Evolutionary conservation across 2,797 vertebrate species (phyloP).

Genomic region (Tapirus indicus): DNA sequence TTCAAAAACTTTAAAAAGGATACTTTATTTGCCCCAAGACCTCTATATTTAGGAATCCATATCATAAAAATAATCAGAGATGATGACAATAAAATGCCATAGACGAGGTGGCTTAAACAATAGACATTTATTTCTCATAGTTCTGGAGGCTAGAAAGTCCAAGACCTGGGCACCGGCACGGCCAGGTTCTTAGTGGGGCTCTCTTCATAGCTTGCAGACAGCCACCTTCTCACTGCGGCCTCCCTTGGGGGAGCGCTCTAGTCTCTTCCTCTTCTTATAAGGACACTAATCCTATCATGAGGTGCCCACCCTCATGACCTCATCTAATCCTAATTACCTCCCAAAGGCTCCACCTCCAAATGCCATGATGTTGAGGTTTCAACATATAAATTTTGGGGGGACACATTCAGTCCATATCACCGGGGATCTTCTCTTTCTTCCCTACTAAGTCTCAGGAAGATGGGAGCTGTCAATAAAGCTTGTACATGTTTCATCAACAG

Average conservation of each 20-base stretch:
- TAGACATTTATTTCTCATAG: neutral
- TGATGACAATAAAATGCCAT: neutral
- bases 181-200: neutral
- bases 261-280: neutral
- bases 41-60: neutral
- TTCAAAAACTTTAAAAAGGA: neutral
- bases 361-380: neutral
- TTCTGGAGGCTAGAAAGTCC: neutral
- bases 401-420: neutral
- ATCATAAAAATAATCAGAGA: neutral
- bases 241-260: neutral
- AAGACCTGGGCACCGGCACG: neutral
- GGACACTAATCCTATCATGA: neutral
- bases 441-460: neutral
- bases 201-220: neutral
- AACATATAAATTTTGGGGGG: neutral
- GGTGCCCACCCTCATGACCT: neutral
- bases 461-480: neutral
- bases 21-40: neutral
- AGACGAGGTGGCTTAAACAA: neutral
- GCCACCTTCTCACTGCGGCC: neutral
- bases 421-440: neutral
- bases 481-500: neutral
- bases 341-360: neutral
- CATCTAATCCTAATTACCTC: neutral